These are phyloP conservation scores for Cyclophora punctaria DNA, from an alignment of 2,888 invertebrate genomes.

Conservation along the genomic window DNA sequence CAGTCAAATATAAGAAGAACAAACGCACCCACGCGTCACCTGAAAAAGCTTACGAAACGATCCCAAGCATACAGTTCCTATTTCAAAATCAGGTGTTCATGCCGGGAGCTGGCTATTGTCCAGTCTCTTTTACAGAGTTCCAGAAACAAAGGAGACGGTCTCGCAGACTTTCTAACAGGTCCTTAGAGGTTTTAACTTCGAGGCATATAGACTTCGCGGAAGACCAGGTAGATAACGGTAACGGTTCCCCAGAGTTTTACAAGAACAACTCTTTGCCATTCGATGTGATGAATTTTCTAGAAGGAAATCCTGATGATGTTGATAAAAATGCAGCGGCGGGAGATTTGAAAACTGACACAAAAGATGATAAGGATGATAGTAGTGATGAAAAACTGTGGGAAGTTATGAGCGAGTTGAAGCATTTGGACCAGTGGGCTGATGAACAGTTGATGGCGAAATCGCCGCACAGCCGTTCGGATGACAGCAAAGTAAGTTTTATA, in stretches of 20 bases:
- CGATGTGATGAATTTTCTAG: slow-evolving; percentile 43
- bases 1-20: slow-evolving; percentile 54
- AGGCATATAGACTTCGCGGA: slow-evolving; percentile 45
- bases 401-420: slow-evolving; percentile 59
- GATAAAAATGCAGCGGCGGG: slow-evolving; percentile 41
- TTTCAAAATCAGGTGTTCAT: slow-evolving; percentile 71
- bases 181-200: too few relatives aligned
- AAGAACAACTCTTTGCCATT: slow-evolving; percentile 55
- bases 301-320: slow-evolving; percentile 32
- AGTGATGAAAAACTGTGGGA: slow-evolving; percentile 55
- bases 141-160: slow-evolving; percentile 29
- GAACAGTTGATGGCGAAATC: slow-evolving; percentile 51
- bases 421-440: slow-evolving; percentile 62
- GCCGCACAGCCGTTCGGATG: slow-evolving; percentile 47
- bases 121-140: slow-evolving; percentile 46
- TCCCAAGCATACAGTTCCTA: slow-evolving; percentile 65
- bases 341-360: slow-evolving; percentile 39
- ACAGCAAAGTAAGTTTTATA: slow-evolving; percentile 45
- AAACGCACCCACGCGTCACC: slow-evolving; percentile 44
- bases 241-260: slow-evolving; percentile 43
- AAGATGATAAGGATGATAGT: slow-evolving; percentile 28
- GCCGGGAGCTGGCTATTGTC: slow-evolving; percentile 51
- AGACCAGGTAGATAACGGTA: slow-evolving; percentile 19
- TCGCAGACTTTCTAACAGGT: slow-evolving; percentile 14
- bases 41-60: slow-evolving; percentile 36